Conservation (phyloP, 2,113 vertebrate genomes). For the Elaphurus davidianus region DNA sequence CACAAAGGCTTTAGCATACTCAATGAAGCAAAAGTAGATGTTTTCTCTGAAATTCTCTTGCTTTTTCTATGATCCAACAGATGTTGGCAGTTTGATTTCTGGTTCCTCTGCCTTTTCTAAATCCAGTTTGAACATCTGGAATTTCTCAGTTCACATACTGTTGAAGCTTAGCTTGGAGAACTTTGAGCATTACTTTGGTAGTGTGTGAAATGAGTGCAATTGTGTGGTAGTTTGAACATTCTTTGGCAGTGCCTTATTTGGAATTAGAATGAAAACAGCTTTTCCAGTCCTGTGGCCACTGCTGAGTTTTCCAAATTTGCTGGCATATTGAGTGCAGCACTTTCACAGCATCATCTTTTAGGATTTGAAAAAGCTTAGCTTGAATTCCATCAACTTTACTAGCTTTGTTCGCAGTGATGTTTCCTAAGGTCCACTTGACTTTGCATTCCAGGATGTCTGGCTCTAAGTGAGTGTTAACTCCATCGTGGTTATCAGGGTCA, state of each 20-base stretch:
- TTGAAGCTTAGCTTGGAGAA: not conserved
- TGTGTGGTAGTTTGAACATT: fast-evolving
- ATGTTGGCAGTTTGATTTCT: not conserved
- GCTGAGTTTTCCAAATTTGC: not conserved
- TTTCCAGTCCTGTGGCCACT: not conserved
- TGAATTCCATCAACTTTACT: not conserved
- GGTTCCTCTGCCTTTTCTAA: not conserved
- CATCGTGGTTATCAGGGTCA: not conserved
- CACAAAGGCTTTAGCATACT: not conserved
- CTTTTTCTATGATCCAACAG: not conserved
- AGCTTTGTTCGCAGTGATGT: not conserved
- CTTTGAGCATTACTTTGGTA: not conserved
- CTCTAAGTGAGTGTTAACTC: not conserved
- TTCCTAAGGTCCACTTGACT: not conserved
- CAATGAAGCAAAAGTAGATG: not conserved
- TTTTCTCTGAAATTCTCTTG: not conserved
- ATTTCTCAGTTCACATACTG: not conserved
- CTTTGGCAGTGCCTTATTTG: not conserved
- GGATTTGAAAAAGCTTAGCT: not conserved
- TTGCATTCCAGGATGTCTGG: not conserved
- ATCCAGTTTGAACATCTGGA: not conserved
- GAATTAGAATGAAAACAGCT: not conserved
- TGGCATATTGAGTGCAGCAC: not conserved
- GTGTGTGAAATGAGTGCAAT: not conserved
- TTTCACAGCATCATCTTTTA: not conserved